Evolutionary conservation across 2,797 vertebrate species (phyloP), one percentile per base, ranked within the genome.

Genomic region (Typhlichthys subterraneus): DNA sequence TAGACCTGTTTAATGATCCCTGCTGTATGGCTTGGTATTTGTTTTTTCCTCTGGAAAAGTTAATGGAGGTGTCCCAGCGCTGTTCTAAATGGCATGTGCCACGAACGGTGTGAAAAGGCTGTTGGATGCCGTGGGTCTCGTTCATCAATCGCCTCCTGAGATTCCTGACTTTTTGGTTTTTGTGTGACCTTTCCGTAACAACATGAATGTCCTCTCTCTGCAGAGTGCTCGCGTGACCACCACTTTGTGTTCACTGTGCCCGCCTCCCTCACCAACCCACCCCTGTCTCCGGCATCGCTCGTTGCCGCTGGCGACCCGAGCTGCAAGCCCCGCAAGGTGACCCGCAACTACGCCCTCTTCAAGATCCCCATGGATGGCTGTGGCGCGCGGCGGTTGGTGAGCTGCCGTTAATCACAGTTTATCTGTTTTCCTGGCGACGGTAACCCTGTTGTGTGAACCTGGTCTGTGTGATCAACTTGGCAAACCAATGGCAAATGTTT

Each of bases 191-290:
- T 84, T 80, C 69, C 52, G 55, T 76, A 62, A 4, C 23, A 29
- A 29, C 23, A 29, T 29, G 23, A 73, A 45, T 53, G 53, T 47
- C 15, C 23, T 65, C 45, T 51, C 52, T 3, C 61, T 81, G 70
- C 81, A 94, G 93, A 92, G 82, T 94, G 93, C 84, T 92, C 92
- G 66, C 65, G 79, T 68, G 93, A 94, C 84, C 89, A 81, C 14
- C 90, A 93, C 87, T 92, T 94, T 79, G 89, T 94, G 69, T 94
- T 94, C 80, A 83, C 76, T 1, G 87, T 94, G 62, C 85, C 90
- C 5, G 83, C 89, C 19, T 86, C 90, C 57, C 74, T 92, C 66
- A 86, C 80, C 2, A 78, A 90, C 17, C 92, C 90, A 4, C 91
- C 91, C 12, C 87, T 94, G 23, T 87, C 85, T 5, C 89, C 88